A percentile compares a stretch with the other conserved stretches of the same genome.
These are phyloP conservation scores for Vombatus ursinus DNA, from an alignment of 2,113 vertebrate genomes.

Conservation along the genomic window DNA sequence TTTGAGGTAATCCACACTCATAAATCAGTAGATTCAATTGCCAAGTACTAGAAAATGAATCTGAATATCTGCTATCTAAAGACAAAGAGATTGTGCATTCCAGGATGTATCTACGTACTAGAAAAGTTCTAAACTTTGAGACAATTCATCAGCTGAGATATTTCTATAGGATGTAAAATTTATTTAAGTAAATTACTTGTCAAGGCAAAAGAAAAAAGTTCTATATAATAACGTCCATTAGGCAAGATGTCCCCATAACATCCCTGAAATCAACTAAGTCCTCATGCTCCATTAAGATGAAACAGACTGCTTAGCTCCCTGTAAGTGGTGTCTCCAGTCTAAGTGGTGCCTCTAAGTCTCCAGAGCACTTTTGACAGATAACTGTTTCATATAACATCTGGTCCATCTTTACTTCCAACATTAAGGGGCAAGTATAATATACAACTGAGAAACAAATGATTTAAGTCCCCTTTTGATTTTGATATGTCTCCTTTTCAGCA, in stretches of 20 bases:
- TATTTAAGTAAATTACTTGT: not conserved
- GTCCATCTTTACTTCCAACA: not conserved
- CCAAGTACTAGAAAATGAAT: not conserved
- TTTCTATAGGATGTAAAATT: not conserved
- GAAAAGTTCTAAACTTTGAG: not conserved
- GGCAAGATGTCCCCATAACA: not conserved
- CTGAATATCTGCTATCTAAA: not conserved
- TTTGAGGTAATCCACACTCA: not conserved
- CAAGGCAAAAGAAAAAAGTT: not conserved
- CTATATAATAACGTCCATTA: not conserved
- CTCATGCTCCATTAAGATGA: not conserved
- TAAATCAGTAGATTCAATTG: not conserved
- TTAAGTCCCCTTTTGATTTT: not conserved
- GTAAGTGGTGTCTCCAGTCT: not conserved
- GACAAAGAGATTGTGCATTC: not conserved
- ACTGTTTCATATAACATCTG: not conserved
- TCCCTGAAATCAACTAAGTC: not conserved
- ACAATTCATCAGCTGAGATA: not conserved
- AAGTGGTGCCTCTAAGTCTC: constrained; percentile 1
- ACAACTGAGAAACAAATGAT: not conserved
- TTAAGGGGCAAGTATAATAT: not conserved
- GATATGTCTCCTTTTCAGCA: not conserved
- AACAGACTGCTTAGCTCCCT: not conserved
- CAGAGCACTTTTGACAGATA: not conserved
- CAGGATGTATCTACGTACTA: not conserved